phyloP scores from a whole-genome alignment of 2,797 vertebrate species.

The Scyliorhinus canicula region DNA sequence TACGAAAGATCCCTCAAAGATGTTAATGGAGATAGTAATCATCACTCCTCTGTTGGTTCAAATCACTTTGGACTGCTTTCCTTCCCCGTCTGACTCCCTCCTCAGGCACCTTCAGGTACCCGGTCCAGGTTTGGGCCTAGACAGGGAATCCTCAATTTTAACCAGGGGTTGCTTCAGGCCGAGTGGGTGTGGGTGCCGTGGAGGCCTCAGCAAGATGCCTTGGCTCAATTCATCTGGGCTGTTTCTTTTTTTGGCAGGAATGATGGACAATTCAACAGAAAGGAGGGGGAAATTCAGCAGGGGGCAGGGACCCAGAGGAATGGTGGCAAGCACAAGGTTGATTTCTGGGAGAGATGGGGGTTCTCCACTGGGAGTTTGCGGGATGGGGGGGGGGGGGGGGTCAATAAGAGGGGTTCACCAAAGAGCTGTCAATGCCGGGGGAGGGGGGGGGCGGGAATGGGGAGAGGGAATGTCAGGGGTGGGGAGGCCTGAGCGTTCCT shows the following conservation, averaged over 20 bases:
- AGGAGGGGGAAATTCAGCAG: not conserved
- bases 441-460: not conserved
- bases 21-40: not conserved
- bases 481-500: not conserved
- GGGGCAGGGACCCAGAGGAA: not conserved
- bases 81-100: not conserved
- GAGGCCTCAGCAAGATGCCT: not conserved
- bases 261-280: not conserved
- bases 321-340: not conserved
- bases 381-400: too few species aligned
- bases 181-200: not conserved
- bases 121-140: not conserved
- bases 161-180: not conserved
- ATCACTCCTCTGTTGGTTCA: too few species aligned
- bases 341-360: not conserved
- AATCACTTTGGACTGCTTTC: not conserved
- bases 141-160: not conserved
- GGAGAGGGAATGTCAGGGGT: not conserved
- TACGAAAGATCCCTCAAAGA: not conserved
- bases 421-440: not conserved
- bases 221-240: not conserved
- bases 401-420: too few species aligned
- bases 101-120: not conserved
- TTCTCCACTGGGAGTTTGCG: too few species aligned
- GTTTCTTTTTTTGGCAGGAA: not conserved